phyloP scores from a whole-genome alignment of 2,113 vertebrate species.

The Mormyrus lacerda region DNA sequence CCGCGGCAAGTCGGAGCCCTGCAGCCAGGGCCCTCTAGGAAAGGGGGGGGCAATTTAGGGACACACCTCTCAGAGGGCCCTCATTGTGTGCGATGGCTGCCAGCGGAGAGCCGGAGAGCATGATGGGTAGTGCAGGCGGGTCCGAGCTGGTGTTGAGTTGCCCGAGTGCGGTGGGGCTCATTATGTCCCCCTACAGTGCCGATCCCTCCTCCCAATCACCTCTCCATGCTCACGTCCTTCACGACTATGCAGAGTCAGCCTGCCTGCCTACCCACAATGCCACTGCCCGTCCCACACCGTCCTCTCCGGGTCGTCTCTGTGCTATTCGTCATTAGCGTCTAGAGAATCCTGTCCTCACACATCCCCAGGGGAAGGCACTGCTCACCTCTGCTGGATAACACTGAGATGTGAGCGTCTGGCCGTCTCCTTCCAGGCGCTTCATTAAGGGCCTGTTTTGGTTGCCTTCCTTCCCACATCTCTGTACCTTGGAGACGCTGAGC shows the following conservation, averaged over 20 bases:
- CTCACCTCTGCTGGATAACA: neutral
- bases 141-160: neutral
- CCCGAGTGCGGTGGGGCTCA: neutral
- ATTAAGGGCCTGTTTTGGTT: neutral
- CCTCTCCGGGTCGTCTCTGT: neutral
- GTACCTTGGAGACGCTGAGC: neutral
- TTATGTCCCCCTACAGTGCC: neutral
- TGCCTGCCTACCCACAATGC: neutral
- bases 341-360: neutral
- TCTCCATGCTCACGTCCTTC: neutral
- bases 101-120: neutral
- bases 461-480: neutral
- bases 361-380: neutral
- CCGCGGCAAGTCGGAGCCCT: neutral
- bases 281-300: neutral
- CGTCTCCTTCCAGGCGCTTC: neutral
- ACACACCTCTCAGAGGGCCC: neutral
- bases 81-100: neutral
- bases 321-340: neutral
- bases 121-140: neutral
- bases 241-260: neutral
- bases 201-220: neutral
- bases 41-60: neutral
- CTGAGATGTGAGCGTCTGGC: neutral
- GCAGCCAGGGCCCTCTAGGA: conserved; percentile 1